phyloP scores from a whole-genome alignment of 2,113 vertebrate genomes.

The Panurus biarmicus region DNA sequence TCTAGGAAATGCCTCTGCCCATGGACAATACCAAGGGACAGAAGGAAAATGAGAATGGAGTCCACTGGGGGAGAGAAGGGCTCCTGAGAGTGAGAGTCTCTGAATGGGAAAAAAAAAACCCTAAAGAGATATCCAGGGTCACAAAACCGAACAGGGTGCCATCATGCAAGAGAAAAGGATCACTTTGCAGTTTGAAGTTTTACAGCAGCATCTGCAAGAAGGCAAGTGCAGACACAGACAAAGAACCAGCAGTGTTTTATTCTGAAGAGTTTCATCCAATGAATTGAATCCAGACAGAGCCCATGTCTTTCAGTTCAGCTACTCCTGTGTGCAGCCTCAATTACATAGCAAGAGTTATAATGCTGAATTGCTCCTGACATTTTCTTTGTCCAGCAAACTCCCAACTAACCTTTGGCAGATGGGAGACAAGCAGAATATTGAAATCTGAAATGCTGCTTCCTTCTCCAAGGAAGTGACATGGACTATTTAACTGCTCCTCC shows the following conservation, averaged over 20 bases:
- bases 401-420: not conserved
- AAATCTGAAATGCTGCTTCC: not conserved
- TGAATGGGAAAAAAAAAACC: not conserved
- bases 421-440: not conserved
- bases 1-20: not conserved
- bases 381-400: not conserved
- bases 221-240: not conserved
- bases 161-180: not conserved
- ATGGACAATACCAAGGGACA: not conserved
- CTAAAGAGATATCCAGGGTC: not conserved
- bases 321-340: not conserved
- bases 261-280: not conserved
- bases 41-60: not conserved
- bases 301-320: not conserved
- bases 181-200: not conserved
- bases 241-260: not conserved
- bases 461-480: not conserved
- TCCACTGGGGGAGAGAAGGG: not conserved
- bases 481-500: not conserved
- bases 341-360: not conserved
- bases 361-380: not conserved
- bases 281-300: not conserved
- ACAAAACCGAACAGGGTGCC: not conserved
- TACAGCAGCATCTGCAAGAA: not conserved
- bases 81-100: not conserved